Percentiles rank a stretch among this genome's conserved stretches.
Conservation (phyloP, 2,888 invertebrate genomes). For the Aradus depressus region DNA sequence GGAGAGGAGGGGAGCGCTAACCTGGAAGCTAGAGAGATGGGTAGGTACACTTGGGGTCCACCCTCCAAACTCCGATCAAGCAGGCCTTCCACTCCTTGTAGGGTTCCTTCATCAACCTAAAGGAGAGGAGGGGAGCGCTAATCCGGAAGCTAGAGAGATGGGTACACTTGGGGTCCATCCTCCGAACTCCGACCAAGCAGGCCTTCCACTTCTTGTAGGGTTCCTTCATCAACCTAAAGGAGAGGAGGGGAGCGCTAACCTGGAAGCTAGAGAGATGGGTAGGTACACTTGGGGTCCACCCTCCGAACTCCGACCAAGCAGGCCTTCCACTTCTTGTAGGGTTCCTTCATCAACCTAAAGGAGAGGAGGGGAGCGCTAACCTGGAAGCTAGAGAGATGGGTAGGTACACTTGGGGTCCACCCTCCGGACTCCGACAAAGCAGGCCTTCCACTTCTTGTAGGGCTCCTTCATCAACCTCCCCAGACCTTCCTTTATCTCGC, state of each 20-base stretch:
- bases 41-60: slow-evolving; percentile 77
- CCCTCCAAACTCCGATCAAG: slow-evolving; percentile 81
- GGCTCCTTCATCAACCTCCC: slow-evolving; percentile 43
- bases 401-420: slow-evolving; percentile 79
- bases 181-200: slow-evolving; percentile 83
- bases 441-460: slow-evolving; percentile 51
- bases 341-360: too few relatives aligned
- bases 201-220: slow-evolving; percentile 57
- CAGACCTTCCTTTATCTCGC: slow-evolving; percentile 62
- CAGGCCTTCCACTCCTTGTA: slow-evolving; percentile 59
- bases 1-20: too few relatives aligned
- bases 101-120: too few relatives aligned
- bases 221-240: too few relatives aligned
- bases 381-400: slow-evolving; percentile 55
- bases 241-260: too few relatives aligned
- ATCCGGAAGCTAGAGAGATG: too few relatives aligned
- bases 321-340: slow-evolving; percentile 55
- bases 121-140: too few relatives aligned
- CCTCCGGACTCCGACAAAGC: slow-evolving; percentile 82
- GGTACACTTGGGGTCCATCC: slow-evolving; percentile 80
- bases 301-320: slow-evolving; percentile 85
- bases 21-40: slow-evolving; percentile 56
- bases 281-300: slow-evolving; percentile 76
- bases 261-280: slow-evolving; percentile 55
- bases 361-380: too few relatives aligned